Percentiles rank a stretch among this genome's conserved stretches.
These are phyloP conservation scores for Lasioglossum malachurum DNA, from an alignment of 2,888 invertebrate genomes.

Conservation along the genomic window DNA sequence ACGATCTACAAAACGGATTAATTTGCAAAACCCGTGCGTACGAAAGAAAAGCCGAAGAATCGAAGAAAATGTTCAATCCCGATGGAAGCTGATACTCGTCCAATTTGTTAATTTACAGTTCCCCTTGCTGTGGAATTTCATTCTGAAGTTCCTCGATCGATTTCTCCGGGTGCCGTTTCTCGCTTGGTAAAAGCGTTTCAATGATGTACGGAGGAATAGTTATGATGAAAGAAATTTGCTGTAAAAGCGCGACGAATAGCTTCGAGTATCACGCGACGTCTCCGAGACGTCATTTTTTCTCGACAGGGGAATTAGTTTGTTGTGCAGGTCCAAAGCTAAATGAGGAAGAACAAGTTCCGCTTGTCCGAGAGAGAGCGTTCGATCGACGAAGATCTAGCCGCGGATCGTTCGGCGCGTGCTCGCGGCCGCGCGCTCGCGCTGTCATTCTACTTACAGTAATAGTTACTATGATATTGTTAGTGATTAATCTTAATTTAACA, in stretches of 20 bases:
- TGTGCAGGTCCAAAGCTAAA: not conserved
- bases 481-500: constrained; percentile 40
- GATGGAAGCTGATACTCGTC: not conserved
- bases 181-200: not conserved
- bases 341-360: not conserved
- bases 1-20: not conserved
- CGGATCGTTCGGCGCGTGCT: not conserved
- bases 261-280: not conserved
- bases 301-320: not conserved
- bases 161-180: not conserved
- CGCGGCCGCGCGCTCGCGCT: constrained; percentile 26
- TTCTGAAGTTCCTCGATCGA: not conserved
- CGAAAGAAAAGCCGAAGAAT: not conserved
- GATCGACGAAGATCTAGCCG: not conserved
- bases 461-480: constrained; percentile 44
- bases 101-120: not conserved
- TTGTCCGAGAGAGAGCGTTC: not conserved
- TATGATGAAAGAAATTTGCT: not conserved
- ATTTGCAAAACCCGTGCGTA: not conserved
- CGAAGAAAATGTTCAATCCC: not conserved
- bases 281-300: not conserved
- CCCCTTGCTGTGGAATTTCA: not conserved
- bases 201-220: not conserved
- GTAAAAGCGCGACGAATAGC: not conserved
- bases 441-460: constrained; percentile 49